phyloP scores from a whole-genome alignment of 2,888 invertebrate genomes.

The Lasioglossum oenotherae region DNA sequence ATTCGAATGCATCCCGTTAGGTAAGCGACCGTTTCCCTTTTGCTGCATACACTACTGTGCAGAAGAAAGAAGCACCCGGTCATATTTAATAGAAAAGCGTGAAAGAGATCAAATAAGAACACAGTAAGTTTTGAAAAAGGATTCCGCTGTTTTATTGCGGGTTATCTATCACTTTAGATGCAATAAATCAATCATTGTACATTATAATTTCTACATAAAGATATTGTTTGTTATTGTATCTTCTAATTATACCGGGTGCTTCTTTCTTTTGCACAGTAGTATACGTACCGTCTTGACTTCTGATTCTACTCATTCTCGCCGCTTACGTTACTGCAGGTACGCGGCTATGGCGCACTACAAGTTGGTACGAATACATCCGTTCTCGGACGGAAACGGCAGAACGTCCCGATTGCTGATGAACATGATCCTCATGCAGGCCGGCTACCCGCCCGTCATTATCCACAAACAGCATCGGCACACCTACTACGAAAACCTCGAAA shows the following conservation, averaged over 20 bases:
- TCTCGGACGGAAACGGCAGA: conserved; percentile 98
- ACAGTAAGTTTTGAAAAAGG: no score
- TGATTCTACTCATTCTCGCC: neutral
- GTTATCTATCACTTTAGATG: no score
- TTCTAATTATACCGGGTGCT: no score
- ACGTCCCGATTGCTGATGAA: conserved; percentile 98
- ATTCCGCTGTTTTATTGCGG: no score
- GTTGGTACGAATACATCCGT: conserved; percentile 98
- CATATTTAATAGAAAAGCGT: no score
- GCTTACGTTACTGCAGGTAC: conserved; percentile 86
- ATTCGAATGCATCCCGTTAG: conserved; percentile 94
- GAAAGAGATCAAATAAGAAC: no score
- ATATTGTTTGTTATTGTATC: no score
- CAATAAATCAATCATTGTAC: no score
- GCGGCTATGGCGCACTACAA: conserved; percentile 99
- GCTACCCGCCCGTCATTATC: conserved; percentile 98
- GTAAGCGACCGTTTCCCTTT: conserved; percentile 80
- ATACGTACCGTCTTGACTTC: neutral
- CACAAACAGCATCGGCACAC: conserved; percentile 93
- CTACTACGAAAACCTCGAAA: conserved; percentile 95
- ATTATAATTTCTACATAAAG: no score
- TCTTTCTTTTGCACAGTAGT: no score
- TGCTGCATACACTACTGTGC: neutral
- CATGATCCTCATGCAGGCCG: conserved; percentile 96
- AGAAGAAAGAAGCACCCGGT: no score